Evolutionary conservation across 1,140 invertebrate genomes (phyloP).

Genomic region (Lasioglossum albipes): DNA sequence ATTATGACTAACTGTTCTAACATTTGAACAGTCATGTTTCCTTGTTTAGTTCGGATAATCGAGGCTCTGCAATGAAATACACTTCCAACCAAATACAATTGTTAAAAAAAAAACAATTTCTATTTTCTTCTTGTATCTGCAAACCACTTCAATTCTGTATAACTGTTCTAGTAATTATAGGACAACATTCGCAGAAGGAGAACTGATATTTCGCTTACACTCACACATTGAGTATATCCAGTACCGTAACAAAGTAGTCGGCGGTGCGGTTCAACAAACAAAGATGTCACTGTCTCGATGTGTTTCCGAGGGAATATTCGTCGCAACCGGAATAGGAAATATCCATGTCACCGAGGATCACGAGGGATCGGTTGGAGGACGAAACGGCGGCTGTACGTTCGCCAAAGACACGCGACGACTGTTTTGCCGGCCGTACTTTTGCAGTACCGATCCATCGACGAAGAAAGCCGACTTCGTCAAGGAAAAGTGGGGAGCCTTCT

Average conservation of each 20-base stretch:
- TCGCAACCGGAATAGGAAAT: neutral
- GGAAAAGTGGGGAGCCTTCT: slow-evolving; percentile 55
- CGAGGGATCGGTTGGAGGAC: slow-evolving; percentile 24
- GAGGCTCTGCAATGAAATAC: no score
- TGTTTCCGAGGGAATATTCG: slow-evolving; percentile 6
- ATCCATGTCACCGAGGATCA: slow-evolving; percentile 32
- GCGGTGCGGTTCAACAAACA: neutral
- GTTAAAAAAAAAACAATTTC: no score
- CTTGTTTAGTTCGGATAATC: no score
- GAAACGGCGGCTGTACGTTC: slow-evolving; percentile 32
- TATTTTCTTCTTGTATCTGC: no score
- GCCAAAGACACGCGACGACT: slow-evolving; percentile 58
- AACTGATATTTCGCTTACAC: slow-evolving; percentile 8
- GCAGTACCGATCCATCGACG: slow-evolving; percentile 57
- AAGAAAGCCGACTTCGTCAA: slow-evolving; percentile 49
- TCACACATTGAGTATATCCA: slow-evolving; percentile 34
- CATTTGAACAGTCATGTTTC: no score
- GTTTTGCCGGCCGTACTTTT: slow-evolving; percentile 52
- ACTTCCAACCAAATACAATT: no score
- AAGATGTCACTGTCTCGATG: neutral
- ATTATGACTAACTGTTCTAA: no score
- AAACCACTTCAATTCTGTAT: no score
- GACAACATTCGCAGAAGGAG: no score
- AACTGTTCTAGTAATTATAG: no score
- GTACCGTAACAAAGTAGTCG: neutral